Evolutionary conservation across 2,797 vertebrate species (phyloP).

Genomic region (Ceyx erithaca): DNA sequence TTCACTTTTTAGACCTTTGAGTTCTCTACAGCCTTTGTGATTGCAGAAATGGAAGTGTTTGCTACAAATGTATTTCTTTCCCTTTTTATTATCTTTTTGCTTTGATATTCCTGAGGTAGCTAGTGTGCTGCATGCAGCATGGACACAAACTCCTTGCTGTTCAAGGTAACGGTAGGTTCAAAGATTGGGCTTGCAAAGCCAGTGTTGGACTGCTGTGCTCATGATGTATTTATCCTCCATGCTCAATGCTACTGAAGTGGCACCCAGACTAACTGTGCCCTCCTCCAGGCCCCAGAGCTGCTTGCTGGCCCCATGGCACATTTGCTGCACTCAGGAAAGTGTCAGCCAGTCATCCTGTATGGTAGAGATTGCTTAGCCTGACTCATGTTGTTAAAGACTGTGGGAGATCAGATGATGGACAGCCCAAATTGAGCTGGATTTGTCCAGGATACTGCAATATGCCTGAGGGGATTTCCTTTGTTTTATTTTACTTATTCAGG

Average conservation of each 20-base stretch:
- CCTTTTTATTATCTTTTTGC: neutral
- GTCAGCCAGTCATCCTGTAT: neutral
- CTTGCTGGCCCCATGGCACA: rapidly evolving
- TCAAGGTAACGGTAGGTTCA: neutral
- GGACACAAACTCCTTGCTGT: neutral
- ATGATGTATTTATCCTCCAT: neutral
- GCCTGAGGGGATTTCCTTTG: neutral
- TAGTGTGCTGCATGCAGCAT: neutral
- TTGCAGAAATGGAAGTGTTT: neutral
- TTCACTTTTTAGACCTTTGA: neutral
- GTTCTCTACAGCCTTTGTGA: neutral
- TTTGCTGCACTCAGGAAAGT: rapidly evolving
- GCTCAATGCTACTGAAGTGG: rapidly evolving
- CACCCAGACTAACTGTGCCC: rapidly evolving
- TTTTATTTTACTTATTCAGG: neutral
- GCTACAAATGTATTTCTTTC: neutral
- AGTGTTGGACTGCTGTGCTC: rapidly evolving
- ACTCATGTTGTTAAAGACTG: neutral
- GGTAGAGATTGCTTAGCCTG: neutral
- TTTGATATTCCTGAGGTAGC: neutral
- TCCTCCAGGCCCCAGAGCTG: neutral
- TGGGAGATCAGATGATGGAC: neutral
- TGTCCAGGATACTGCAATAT: neutral
- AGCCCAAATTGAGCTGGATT: neutral
- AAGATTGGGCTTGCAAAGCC: neutral